These are phyloP conservation scores for Coranthus polyacanthus DNA, from an alignment of 2,797 vertebrate genomes.

Conservation along the genomic window DNA sequence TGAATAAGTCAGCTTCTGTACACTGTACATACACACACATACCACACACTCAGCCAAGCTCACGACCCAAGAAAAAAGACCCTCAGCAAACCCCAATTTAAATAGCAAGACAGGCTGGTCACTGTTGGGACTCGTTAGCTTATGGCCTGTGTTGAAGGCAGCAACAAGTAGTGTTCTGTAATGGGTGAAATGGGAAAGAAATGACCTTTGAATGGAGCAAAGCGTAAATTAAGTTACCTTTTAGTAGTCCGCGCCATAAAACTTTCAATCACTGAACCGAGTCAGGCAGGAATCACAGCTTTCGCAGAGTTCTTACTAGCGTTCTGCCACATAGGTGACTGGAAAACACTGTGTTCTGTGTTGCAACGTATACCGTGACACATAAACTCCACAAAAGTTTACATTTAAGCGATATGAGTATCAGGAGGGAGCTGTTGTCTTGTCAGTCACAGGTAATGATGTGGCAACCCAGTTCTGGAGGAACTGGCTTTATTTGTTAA, in stretches of 20 bases:
- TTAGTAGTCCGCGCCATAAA: conserved; percentile 3
- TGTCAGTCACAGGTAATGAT: too few relatives aligned
- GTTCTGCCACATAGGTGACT: too few relatives aligned
- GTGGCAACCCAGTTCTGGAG: too few relatives aligned
- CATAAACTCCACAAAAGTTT: not conserved
- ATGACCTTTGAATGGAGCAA: conserved; percentile 1
- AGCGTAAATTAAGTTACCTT: not conserved
- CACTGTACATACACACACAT: conserved; percentile 46
- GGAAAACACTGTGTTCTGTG: not conserved
- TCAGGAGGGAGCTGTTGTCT: too few relatives aligned
- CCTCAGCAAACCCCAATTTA: conserved; percentile 65
- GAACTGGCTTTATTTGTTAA: too few relatives aligned
- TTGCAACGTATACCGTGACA: not conserved
- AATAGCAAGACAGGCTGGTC: conserved; percentile 71
- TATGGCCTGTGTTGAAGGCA: conserved; percentile 44
- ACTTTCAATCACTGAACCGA: conserved; percentile 5
- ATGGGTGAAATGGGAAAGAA: conserved; percentile 18
- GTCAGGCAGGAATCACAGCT: not conserved
- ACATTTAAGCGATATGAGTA: too few relatives aligned
- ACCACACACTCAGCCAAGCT: conserved; percentile 68
- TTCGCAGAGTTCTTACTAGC: not conserved
- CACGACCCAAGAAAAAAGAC: conserved; percentile 47
- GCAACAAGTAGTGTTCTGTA: conserved; percentile 67
- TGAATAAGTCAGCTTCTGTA: conserved; percentile 76
- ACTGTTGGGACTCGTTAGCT: conserved; percentile 68